Conservation (phyloP, 2,888 invertebrate genomes). For the Lapara coniferarum region DNA sequence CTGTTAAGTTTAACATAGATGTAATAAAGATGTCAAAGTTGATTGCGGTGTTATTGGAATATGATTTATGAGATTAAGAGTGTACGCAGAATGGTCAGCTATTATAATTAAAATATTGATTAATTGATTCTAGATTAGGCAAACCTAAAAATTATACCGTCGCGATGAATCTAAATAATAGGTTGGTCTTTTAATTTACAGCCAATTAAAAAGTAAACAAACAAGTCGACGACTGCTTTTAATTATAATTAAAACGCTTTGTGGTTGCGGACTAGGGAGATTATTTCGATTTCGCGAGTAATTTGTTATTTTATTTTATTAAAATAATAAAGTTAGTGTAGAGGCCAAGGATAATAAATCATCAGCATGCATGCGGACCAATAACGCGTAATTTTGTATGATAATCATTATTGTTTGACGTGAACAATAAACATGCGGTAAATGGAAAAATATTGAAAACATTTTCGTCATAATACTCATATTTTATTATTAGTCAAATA, state of each 20-base stretch:
- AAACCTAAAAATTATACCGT: conserved; percentile 32
- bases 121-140: conserved; percentile 28
- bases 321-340: no score
- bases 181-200: background rate
- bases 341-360: no score
- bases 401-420: no score
- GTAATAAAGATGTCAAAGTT: conserved; percentile 69
- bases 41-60: conserved; percentile 62
- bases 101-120: conserved; percentile 48
- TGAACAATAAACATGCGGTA: no score
- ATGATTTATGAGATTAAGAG: conserved; percentile 61
- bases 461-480: no score
- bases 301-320: no score
- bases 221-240: conserved; percentile 4
- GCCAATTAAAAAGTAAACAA: conserved; percentile 13
- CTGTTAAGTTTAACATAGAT: conserved; percentile 64
- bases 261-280: background rate
- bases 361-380: no score
- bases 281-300: background rate
- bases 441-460: no score
- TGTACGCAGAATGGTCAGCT: conserved; percentile 52
- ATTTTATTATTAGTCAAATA: no score
- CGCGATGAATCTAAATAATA: conserved; percentile 30
- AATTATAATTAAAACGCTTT: conserved; percentile 28
- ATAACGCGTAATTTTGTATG: no score